Conservation (phyloP, 2,797 vertebrate genomes). For the Anas acuta region DNA sequence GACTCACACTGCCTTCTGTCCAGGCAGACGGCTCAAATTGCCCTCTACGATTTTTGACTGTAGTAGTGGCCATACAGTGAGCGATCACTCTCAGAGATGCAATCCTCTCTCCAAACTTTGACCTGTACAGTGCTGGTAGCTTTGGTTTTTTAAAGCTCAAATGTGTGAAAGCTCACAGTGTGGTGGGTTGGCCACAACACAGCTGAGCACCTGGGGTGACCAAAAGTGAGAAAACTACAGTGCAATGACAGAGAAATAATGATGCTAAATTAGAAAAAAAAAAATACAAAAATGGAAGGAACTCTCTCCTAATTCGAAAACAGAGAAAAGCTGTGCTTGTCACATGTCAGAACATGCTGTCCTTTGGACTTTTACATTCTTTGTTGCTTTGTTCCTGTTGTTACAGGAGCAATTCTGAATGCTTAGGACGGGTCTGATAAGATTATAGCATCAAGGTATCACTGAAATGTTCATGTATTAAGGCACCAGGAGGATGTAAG, state of each 20-base stretch:
- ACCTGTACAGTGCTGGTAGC: neutral
- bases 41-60: neutral
- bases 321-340: neutral
- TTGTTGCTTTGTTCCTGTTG: neutral
- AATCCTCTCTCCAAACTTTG: neutral
- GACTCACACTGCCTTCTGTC: neutral
- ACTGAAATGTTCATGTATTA: neutral
- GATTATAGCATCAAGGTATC: neutral
- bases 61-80: neutral
- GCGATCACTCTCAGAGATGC: neutral
- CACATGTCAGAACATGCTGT: neutral
- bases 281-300: neutral
- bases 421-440: neutral
- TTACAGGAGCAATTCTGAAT: neutral
- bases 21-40: neutral
- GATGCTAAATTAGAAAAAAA: too few species aligned
- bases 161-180: neutral
- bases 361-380: neutral
- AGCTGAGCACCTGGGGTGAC: neutral
- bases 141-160: neutral
- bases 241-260: neutral
- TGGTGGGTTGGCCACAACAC: neutral
- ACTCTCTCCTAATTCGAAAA: neutral
- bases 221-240: neutral
- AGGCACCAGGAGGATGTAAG: neutral